Evolutionary conservation across 53 echinoderm and acorn worm genomes (phyloP).

Genomic region (Astropecten irregularis): DNA sequence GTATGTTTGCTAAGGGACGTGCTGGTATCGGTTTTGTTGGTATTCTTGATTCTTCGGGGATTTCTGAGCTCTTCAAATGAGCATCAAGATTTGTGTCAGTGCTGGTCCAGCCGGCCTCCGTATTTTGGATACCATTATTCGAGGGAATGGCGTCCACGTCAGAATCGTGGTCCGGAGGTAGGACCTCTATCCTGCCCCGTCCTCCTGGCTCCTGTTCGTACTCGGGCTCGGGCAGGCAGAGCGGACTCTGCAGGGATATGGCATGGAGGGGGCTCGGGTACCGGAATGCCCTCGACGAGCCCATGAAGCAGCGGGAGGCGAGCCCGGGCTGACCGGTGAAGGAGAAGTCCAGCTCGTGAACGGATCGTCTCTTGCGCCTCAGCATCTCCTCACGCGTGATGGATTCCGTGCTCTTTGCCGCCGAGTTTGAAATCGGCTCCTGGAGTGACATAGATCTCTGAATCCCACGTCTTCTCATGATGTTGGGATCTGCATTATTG

Average conservation of each 20-base stretch:
- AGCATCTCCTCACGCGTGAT: not conserved
- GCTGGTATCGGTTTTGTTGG: too few relatives aligned
- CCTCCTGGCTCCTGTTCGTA: too few relatives aligned
- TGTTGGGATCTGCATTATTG: not conserved
- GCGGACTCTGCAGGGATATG: conserved; percentile 24
- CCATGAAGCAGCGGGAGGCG: conserved; percentile 18
- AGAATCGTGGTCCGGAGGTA: too few relatives aligned
- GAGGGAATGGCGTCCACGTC: too few relatives aligned
- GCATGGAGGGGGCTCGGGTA: conserved; percentile 24
- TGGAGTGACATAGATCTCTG: not conserved
- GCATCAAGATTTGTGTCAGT: too few relatives aligned
- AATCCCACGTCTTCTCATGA: not conserved
- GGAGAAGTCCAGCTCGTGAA: conserved; percentile 24
- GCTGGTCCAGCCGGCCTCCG: too few relatives aligned
- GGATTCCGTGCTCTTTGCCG: not conserved
- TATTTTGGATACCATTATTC: too few relatives aligned
- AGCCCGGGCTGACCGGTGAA: not conserved
- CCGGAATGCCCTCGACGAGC: conserved; percentile 5
- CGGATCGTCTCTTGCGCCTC: conserved; percentile 12
- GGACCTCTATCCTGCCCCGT: too few relatives aligned
- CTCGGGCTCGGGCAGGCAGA: not conserved
- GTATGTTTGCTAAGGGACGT: too few relatives aligned
- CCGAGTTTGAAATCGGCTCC: not conserved
- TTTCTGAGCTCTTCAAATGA: too few relatives aligned
- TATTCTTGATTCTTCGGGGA: too few relatives aligned